Evolutionary conservation across 2,888 invertebrate species (phyloP).

Genomic region (Allophyes oxyacanthae): DNA sequence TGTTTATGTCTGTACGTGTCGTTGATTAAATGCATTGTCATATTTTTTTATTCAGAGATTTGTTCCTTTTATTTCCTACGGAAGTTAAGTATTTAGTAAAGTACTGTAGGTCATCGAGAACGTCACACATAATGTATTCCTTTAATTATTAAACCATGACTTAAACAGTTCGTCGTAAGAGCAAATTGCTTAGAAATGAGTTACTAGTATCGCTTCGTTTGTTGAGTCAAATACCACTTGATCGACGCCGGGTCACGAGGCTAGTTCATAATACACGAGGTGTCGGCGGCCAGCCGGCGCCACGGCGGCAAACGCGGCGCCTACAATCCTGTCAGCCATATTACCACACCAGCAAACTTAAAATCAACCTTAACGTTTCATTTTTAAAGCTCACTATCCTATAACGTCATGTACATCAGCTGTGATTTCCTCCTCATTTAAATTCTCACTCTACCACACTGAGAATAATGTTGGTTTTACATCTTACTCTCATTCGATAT

Average conservation of each 20-base stretch:
- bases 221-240: slow-evolving; percentile 85
- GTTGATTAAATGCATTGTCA: slow-evolving; percentile 32
- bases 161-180: slow-evolving; percentile 67
- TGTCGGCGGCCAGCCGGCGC: slow-evolving; percentile 88
- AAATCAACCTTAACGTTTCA: slow-evolving; percentile 49
- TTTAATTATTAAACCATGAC: slow-evolving; percentile 15
- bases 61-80: slow-evolving; percentile 27
- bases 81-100: not conserved
- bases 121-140: slow-evolving; percentile 5
- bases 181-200: slow-evolving; percentile 77
- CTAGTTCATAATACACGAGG: slow-evolving; percentile 89
- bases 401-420: slow-evolving; percentile 58
- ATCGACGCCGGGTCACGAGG: slow-evolving; percentile 87
- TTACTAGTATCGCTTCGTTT: slow-evolving; percentile 75
- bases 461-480: slow-evolving; percentile 54
- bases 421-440: slow-evolving; percentile 60
- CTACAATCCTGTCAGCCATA: slow-evolving; percentile 83
- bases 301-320: slow-evolving; percentile 85
- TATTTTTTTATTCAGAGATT: slow-evolving; percentile 14
- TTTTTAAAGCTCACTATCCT: slow-evolving; percentile 49
- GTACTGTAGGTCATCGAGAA: slow-evolving; percentile 1
- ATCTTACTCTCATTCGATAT: slow-evolving; percentile 52
- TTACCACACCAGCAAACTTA: slow-evolving; percentile 52
- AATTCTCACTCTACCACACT: slow-evolving; percentile 62
- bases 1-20: slow-evolving; percentile 59